These are phyloP conservation scores for Lepidothrix coronata DNA, from an alignment of 2,113 vertebrate genomes.

Conservation along the genomic window DNA sequence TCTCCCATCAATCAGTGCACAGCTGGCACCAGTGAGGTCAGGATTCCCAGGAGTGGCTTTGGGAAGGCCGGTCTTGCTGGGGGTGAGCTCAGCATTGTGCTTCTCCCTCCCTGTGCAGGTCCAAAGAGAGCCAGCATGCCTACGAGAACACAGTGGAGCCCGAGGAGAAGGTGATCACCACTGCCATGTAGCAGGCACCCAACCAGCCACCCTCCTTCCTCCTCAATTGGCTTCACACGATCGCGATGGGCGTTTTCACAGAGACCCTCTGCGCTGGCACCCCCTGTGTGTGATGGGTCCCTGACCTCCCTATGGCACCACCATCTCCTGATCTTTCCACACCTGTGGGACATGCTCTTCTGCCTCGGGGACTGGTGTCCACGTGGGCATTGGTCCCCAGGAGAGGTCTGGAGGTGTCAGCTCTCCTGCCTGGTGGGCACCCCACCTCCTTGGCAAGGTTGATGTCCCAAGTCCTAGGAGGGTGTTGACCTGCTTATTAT, in stretches of 20 bases:
- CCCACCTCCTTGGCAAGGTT: rapidly evolving
- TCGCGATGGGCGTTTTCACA: background rate
- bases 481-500: background rate
- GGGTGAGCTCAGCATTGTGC: rapidly evolving
- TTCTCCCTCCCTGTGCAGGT: conserved; percentile 47
- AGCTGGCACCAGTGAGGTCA: background rate
- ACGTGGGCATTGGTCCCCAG: rapidly evolving
- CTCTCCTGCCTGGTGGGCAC: background rate
- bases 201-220: background rate
- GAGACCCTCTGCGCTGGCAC: background rate
- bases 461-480: background rate
- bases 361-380: background rate
- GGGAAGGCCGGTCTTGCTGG: background rate
- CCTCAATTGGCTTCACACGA: background rate
- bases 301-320: rapidly evolving
- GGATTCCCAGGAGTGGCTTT: rapidly evolving
- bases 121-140: conserved; percentile 55
- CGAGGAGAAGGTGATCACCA: conserved; percentile 66
- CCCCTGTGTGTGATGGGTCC: rapidly evolving
- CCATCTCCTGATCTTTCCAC: background rate
- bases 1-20: background rate
- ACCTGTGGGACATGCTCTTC: rapidly evolving
- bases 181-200: conserved; percentile 57
- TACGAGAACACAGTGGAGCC: conserved; percentile 52
- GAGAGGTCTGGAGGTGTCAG: background rate